Base-by-base conservation (phyloP, 2,888 invertebrate species). In the Apotomis capreana region DNA sequence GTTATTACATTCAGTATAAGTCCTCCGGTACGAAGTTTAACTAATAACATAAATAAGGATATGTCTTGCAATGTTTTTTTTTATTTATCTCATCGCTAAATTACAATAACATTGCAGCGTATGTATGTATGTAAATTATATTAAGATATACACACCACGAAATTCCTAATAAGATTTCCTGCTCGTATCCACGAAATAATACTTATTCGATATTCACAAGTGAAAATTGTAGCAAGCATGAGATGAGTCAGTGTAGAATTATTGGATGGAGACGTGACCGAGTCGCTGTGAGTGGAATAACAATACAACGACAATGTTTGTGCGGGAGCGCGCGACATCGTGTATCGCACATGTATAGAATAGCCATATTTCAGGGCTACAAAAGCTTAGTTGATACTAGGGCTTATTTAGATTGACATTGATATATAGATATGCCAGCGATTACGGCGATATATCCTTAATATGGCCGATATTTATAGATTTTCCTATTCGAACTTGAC, bases 191-290 rank as follows among this genome's bases (percentile, higher is more conserved):
- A 57, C 40, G 12, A 49, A 62, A 62, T 69, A 51, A 62, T 46
- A 37, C 57, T 62, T 67, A 75, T 75, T 75, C 75, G 70, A 74
- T 75, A 76, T 74, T 75, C 73, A 72, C 68, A 79, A 82, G 84
- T 85, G 88, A 87, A 89, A 90, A 90, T 87, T 89, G 89, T 87
- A 83, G 83, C 86, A 83, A 80, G 80, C 76, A 75, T 75, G 80
- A 81, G 88, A 89, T 90, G 91, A 91, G 87, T 87, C 90, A 84
- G 83, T 83, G 84, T 82, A 80, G 88, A 90, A 88, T 91, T 92
- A 91, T 91, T 91, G 88, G 87, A 84, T 76, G 85, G 78, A 84
- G 83, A 91, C 92, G 92, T 92, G 92, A 87, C 87, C 84, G 83
- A 74, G 76, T 74, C 79, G 78, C 67, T 88, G 89, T 86, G 91